Evolutionary conservation across 2,113 vertebrate genomes (phyloP).

Genomic region (Anolis sagrei): DNA sequence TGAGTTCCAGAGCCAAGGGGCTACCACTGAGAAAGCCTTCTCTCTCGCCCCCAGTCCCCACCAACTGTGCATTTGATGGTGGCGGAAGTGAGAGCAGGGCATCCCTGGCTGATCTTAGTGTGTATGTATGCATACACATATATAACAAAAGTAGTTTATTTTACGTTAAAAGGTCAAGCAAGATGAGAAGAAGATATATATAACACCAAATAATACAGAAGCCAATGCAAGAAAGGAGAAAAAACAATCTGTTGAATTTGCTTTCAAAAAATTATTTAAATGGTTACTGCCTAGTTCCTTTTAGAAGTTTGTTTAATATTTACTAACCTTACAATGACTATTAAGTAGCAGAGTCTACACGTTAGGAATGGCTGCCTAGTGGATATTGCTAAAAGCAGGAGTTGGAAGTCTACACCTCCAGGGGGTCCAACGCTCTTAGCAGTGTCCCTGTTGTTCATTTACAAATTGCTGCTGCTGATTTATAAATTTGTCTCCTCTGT

Average conservation of each 20-base stretch:
- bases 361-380: neutral
- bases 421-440: neutral
- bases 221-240: neutral
- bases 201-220: neutral
- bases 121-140: too few species aligned
- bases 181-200: neutral
- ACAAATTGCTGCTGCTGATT: slow-evolving; percentile 41
- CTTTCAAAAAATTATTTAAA: neutral
- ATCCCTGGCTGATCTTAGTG: too few species aligned
- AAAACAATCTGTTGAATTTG: neutral
- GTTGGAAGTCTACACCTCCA: neutral
- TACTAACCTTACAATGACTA: neutral
- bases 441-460: slow-evolving; percentile 26
- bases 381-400: neutral
- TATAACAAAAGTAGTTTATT: neutral
- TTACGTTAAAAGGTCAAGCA: neutral
- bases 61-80: too few species aligned
- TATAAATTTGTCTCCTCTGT: slow-evolving; percentile 14
- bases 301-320: neutral
- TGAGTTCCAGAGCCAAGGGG: too few species aligned
- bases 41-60: too few species aligned
- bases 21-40: too few species aligned
- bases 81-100: too few species aligned
- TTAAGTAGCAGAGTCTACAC: neutral
- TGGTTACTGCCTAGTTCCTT: neutral